Evolutionary conservation across 2,888 invertebrate species (phyloP).

Genomic region (Melieria picta): DNA sequence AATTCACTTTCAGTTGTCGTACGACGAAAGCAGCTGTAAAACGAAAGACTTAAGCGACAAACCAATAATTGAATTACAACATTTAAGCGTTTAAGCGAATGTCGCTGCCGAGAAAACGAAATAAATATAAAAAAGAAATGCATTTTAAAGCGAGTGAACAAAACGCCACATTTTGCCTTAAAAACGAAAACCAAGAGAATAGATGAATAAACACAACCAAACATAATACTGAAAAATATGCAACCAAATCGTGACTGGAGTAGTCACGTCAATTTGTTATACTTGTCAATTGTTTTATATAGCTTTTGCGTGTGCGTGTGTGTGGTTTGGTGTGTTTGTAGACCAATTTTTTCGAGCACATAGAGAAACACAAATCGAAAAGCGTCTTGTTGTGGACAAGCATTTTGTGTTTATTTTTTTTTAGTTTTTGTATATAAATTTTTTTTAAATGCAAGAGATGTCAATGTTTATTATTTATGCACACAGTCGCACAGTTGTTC

Average conservation of each 20-base stretch:
- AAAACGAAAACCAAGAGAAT: not conserved
- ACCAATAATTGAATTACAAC: slow-evolving; percentile 21
- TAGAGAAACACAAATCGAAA: not conserved
- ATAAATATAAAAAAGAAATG: not conserved
- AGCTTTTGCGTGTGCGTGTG: not conserved
- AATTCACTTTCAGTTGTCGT: not conserved
- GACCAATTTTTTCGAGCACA: not conserved
- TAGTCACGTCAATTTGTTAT: slow-evolving; percentile 30
- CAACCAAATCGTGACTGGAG: slow-evolving; percentile 25
- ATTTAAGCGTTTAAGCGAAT: not conserved
- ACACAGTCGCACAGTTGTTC: not conserved
- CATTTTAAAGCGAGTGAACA: slow-evolving; percentile 2
- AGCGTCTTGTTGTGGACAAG: not conserved
- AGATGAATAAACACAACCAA: not conserved
- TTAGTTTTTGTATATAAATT: not conserved
- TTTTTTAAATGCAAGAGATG: slow-evolving; percentile 16
- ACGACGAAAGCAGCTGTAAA: not conserved
- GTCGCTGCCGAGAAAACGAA: not conserved
- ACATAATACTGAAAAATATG: slow-evolving; percentile 1
- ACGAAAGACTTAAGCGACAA: slow-evolving; percentile 30
- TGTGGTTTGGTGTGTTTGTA: not conserved
- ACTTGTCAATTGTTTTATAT: slow-evolving; percentile 26
- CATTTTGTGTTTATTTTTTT: slow-evolving; percentile 9
- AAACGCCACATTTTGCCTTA: slow-evolving; percentile 3
- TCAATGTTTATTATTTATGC: slow-evolving; percentile 31